Base-by-base conservation (phyloP, 2,113 vertebrate genomes). In the Lichenostomus cassidix region DNA sequence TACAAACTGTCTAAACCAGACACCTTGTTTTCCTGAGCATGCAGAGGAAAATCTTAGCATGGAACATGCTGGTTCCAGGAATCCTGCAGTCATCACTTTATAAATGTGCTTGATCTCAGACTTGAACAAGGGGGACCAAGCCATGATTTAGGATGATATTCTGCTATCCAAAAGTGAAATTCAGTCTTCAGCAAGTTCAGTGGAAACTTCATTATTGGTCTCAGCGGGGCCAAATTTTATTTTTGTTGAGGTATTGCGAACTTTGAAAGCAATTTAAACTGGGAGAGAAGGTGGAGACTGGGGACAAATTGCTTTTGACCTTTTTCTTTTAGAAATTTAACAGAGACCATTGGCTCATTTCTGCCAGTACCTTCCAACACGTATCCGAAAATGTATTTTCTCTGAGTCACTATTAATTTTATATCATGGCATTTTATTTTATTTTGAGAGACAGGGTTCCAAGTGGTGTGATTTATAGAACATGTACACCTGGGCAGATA, bases 391-490 rank as follows among this genome's bases (percentile, higher is more conserved):
- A 41, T 83, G 42, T 56, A 55, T 95, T 94, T 95, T 89, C 64
- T 83, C 67, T 39, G 46, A 91, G 63, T 86, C 44, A 31, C 63
- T 71, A 63, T 91, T 91, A 77, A 59, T 81, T 95, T 94, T 77
- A 74, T 86, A 80, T 70, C n/a, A 58, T 67, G 44, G 11, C 24
- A 47, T 90, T 94, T 85, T 80, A 70, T 85, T 96, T 91, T 92
- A 90, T 62, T 74, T 19, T 59, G 42, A 81, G 39, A 92, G 41
- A 49, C 49, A 80, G 41, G 12, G 11, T 65, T 91, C 50, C 55
- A 83, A 63, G 33, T 23, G 35, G 21, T 55, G 15, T 74, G 50
- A 87, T 95, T 96, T 89, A 83, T 35, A 74, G n/a, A 50, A 70
- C 16, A 10, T 8, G 19, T n/a, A 11, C 79, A 62, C 27, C 29